Base-by-base conservation (phyloP, 2,888 invertebrate genomes). In the Xiphydria camelus region DNA sequence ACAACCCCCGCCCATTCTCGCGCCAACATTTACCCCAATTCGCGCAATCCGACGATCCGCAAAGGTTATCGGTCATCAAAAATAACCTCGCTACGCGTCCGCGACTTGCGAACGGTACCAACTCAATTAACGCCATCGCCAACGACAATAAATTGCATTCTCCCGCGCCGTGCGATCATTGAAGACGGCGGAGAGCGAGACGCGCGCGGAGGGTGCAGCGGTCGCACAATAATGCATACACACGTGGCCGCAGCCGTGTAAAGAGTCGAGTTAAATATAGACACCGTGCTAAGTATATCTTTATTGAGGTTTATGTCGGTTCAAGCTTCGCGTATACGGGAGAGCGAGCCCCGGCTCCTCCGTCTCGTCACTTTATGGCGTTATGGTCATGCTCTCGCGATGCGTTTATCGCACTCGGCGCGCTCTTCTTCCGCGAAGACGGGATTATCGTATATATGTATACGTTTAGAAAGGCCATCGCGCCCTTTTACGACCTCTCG, bases 241-340 rank as follows among this genome's bases (percentile, higher is more conserved):
- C 29, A 26, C 36, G 29, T 26, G 36, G 35, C 19, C 31, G 21
- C 10, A 41, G n/a, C n/a, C n/a, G n/a, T n/a, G 37, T 31, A 38
- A 43, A 43, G 38, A 43, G 43, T 37, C 22, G 44, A 48, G 55
- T 62, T 64, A 66, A 66, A 66, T 66, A 66, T 66, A 66, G 64
- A 59, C 53, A 47, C 52, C 52, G 56, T 55, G 59, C 61, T 60
- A 57, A 66, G 59, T 66, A 66, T 61, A 63, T 66, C 65, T 64
- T 63, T 63, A 66, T 66, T 59, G 63, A 64, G 55, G 62, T 62
- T 64, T 61, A 59, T 60, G 57, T 44, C 47, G 51, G 56, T 59
- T 54, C 55, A 59, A 44, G 23, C 32, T 38, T 44, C 32, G 43
- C 43, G n/a, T n/a, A n/a, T n/a, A 38, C 12, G 4, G 12, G 14